Conservation (phyloP, 1,140 invertebrate species). For the Fopius arisanus region DNA sequence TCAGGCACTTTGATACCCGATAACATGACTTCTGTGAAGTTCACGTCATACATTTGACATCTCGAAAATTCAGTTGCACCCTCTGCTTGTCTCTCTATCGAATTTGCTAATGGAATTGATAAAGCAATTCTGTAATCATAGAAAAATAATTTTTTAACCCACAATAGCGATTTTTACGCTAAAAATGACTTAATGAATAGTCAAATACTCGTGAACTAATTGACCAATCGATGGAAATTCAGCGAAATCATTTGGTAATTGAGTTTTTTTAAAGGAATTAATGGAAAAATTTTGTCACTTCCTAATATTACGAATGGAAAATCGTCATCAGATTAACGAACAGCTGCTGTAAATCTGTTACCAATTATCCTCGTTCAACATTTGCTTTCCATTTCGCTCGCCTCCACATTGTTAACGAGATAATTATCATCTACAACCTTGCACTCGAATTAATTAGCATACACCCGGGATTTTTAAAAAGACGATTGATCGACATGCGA, state of each 20-base stretch:
- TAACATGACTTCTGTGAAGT: conserved; percentile 70
- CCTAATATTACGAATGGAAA: background rate
- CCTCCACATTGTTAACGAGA: background rate
- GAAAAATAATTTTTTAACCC: conserved; percentile 16
- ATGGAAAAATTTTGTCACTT: too few relatives aligned
- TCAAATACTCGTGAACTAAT: too few relatives aligned
- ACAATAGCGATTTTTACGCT: background rate
- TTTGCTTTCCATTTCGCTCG: background rate
- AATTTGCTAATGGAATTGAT: conserved; percentile 68
- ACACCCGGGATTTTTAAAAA: background rate
- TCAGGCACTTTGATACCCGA: conserved; percentile 67
- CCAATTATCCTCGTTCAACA: background rate
- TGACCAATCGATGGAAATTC: too few relatives aligned
- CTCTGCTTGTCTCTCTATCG: conserved; percentile 50
- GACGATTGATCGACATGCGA: background rate
- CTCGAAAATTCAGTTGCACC: conserved; percentile 67
- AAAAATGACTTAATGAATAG: too few relatives aligned
- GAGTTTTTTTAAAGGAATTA: too few relatives aligned
- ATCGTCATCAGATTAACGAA: background rate
- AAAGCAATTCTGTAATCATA: conserved; percentile 67
- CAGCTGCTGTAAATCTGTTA: background rate
- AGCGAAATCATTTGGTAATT: too few relatives aligned
- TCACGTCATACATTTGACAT: conserved; percentile 78
- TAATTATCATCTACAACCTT: background rate
- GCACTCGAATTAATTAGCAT: conserved; percentile 1